Evolutionary conservation across 92 coral and sea anemone species (phyloP).

Genomic region (Siderastrea siderea): DNA sequence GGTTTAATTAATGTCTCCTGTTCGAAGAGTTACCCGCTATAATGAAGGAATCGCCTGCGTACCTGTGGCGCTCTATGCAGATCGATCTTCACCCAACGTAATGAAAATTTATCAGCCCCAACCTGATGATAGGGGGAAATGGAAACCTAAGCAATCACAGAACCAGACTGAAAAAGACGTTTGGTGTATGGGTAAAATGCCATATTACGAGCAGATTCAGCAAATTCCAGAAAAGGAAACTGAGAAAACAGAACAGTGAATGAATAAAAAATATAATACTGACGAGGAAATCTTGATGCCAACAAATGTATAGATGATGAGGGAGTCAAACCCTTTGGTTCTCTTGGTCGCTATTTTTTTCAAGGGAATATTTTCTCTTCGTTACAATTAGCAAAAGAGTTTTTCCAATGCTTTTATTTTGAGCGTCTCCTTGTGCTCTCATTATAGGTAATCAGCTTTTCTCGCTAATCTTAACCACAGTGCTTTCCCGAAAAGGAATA

Average conservation of each 20-base stretch:
- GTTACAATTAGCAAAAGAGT: too few species aligned
- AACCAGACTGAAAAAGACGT: slow-evolving; percentile 15
- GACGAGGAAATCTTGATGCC: background rate
- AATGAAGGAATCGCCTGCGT: background rate
- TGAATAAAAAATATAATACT: background rate
- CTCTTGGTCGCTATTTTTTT: too few species aligned
- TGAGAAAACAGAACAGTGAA: slow-evolving; percentile 1
- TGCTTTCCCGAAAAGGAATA: slow-evolving; percentile 30
- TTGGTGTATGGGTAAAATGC: background rate
- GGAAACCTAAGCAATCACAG: slow-evolving; percentile 10
- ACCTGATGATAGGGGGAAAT: background rate
- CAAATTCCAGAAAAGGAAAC: slow-evolving; percentile 29
- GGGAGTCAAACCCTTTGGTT: too few species aligned
- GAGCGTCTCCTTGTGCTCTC: too few species aligned
- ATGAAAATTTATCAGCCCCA: background rate
- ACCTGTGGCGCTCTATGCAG: background rate
- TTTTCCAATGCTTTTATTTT: too few species aligned
- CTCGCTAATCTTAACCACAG: background rate
- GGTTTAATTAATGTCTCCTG: slow-evolving; percentile 34
- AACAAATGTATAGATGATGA: too few species aligned
- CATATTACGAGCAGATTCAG: slow-evolving; percentile 26
- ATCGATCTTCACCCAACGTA: background rate
- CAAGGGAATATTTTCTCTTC: too few species aligned
- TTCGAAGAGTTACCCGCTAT: background rate
- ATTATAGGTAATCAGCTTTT: too few species aligned